Evolutionary conservation across 2,113 vertebrate species (phyloP).

Genomic region (Equus przewalskii): DNA sequence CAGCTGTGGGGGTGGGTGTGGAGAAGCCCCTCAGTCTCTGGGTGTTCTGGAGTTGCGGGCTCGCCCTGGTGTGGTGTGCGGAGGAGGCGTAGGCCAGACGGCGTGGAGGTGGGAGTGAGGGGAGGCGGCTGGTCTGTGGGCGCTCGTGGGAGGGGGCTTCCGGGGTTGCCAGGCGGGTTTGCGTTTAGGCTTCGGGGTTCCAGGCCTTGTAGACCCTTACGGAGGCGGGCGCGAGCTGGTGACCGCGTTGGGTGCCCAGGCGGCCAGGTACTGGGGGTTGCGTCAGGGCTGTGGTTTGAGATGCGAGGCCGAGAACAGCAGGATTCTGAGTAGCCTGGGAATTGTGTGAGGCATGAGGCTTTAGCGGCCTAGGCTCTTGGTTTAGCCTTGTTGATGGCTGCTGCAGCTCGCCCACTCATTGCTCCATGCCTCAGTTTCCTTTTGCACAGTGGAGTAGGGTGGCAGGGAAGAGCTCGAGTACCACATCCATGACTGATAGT

Average conservation of each 20-base stretch:
- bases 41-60: accelerated
- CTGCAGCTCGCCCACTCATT: neutral
- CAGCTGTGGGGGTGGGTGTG: neutral
- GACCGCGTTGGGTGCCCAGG: neutral
- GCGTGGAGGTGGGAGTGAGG: conserved; percentile 56
- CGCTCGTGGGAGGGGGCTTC: conserved; percentile 31
- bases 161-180: neutral
- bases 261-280: neutral
- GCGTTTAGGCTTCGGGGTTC: neutral
- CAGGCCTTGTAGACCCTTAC: neutral
- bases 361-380: neutral
- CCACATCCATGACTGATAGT: accelerated
- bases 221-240: neutral
- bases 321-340: neutral
- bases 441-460: neutral
- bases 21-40: accelerated
- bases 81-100: neutral
- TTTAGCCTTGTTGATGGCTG: neutral
- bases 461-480: neutral
- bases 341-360: neutral
- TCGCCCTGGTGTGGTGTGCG: accelerated
- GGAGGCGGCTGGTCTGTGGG: neutral
- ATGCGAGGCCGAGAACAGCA: neutral
- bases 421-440: neutral
- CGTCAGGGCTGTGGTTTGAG: neutral